Evolutionary conservation across 2,888 invertebrate genomes (phyloP).

Genomic region (Monochamus alternatus): DNA sequence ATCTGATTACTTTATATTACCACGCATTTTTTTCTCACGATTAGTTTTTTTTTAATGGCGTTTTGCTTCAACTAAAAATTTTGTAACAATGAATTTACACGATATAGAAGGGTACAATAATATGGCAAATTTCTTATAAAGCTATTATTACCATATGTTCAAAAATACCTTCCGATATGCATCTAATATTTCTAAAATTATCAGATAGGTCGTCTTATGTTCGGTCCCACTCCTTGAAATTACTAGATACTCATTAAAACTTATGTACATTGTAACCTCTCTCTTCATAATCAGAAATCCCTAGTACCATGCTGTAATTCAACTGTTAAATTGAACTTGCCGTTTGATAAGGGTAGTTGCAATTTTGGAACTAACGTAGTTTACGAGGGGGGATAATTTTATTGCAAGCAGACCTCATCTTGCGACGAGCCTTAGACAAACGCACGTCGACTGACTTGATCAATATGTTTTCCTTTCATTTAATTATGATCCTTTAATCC

Average conservation of each 20-base stretch:
- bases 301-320: constrained; percentile 4
- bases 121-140: no score
- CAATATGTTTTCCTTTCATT: constrained; percentile 34
- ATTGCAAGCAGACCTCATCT: constrained; percentile 7
- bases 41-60: no score
- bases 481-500: constrained; percentile 27
- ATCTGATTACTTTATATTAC: no score
- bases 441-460: constrained; percentile 22
- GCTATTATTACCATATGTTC: no score
- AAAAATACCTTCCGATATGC: no score
- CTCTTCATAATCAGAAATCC: constrained; percentile 1
- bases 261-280: not conserved
- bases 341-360: constrained; percentile 13
- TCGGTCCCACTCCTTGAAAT: no score
- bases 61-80: no score
- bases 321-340: constrained; percentile 12
- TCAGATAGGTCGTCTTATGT: no score
- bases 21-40: no score
- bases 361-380: not conserved
- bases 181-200: no score
- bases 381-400: not conserved
- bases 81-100: no score
- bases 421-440: not conserved
- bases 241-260: not conserved
- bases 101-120: no score